These are phyloP conservation scores for Catagonus wagneri DNA, from an alignment of 2,113 vertebrate genomes.

Conservation along the genomic window DNA sequence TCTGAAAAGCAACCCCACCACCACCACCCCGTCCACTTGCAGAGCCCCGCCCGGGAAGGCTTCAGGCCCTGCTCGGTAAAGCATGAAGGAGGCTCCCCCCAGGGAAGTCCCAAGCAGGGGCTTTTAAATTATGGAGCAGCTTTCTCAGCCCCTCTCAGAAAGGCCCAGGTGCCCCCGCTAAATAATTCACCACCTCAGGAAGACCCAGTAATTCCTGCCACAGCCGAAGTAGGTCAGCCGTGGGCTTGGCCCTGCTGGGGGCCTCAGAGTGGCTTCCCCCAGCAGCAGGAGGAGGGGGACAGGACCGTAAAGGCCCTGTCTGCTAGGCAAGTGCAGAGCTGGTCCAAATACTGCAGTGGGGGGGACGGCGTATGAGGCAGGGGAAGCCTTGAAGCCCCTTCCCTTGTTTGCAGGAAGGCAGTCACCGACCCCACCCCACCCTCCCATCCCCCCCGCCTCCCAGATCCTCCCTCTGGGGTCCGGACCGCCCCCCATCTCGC, in stretches of 20 bases:
- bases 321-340: neutral
- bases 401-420: neutral
- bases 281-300: neutral
- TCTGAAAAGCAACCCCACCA: neutral
- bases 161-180: slow-evolving; percentile 54
- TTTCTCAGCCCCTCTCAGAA: slow-evolving; percentile 53
- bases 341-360: neutral
- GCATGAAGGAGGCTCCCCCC: slow-evolving; percentile 43
- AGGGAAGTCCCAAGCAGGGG: neutral
- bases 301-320: neutral
- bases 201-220: slow-evolving; percentile 60
- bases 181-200: slow-evolving; percentile 77
- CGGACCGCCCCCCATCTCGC: neutral
- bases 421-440: neutral
- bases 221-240: slow-evolving; percentile 75
- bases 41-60: neutral
- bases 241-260: neutral
- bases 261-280: neutral
- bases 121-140: slow-evolving; percentile 75
- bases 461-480: neutral
- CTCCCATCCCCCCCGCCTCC: neutral
- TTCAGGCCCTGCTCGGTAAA: slow-evolving; percentile 8
- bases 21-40: neutral
- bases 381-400: neutral
- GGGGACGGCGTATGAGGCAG: no score